These are phyloP conservation scores for Theristicus caerulescens DNA, from an alignment of 2,113 vertebrate genomes.

Conservation along the genomic window DNA sequence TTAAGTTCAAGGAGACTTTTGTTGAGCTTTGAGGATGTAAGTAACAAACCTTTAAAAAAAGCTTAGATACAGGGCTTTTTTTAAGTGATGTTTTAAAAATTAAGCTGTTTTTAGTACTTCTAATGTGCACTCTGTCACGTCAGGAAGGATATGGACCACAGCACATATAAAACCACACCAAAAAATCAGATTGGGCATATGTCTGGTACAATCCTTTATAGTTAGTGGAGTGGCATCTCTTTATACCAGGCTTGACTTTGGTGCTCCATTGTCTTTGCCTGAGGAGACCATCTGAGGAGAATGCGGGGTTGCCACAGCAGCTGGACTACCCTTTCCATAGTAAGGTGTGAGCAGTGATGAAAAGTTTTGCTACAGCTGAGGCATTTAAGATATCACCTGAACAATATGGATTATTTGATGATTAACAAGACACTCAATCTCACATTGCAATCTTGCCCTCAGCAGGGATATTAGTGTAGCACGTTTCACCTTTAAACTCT, in stretches of 20 bases:
- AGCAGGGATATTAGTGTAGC: background rate
- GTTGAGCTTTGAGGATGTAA: constrained; percentile 33
- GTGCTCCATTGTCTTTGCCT: background rate
- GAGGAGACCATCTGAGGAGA: background rate
- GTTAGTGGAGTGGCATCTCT: background rate
- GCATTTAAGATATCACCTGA: background rate
- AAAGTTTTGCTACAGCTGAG: background rate
- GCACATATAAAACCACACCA: background rate
- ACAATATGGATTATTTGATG: background rate
- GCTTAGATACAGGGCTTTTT: background rate
- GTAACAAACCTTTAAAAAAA: background rate
- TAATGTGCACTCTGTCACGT: background rate
- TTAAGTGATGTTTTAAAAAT: background rate
- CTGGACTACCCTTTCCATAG: background rate
- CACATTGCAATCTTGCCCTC: background rate
- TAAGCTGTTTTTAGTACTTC: constrained; percentile 7
- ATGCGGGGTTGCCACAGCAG: background rate
- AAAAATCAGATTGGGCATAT: background rate
- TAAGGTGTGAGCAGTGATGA: background rate
- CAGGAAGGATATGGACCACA: background rate
- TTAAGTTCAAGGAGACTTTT: constrained; percentile 30
- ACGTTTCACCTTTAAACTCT: background rate
- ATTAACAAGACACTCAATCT: background rate
- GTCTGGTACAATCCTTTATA: background rate
- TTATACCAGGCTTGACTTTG: background rate